phyloP scores from a whole-genome alignment of 2,888 invertebrate genomes.

The Hartigia nigra region DNA sequence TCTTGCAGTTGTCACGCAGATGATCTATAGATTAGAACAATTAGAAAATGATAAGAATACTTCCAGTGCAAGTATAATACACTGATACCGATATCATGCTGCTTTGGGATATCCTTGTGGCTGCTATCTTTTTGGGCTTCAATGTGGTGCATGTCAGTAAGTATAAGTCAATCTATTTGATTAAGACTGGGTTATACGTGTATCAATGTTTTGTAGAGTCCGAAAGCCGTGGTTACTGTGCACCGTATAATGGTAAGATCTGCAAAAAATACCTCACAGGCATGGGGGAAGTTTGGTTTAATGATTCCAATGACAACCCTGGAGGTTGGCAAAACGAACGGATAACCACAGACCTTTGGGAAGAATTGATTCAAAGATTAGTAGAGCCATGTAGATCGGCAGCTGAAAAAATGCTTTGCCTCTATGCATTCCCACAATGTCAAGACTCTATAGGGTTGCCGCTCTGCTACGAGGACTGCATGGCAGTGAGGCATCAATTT shows the following conservation, averaged over 20 bases:
- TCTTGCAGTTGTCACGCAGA: background rate
- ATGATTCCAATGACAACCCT: constrained; percentile 73
- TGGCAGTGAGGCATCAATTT: constrained; percentile 89
- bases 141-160: constrained; percentile 36
- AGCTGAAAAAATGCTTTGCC: constrained; percentile 88
- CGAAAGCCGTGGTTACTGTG: constrained; percentile 77
- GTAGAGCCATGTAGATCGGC: constrained; percentile 86
- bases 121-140: constrained; percentile 37
- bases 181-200: background rate
- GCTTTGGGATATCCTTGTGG: constrained; percentile 36
- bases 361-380: constrained; percentile 83
- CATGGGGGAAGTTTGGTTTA: constrained; percentile 79
- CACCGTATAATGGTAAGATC: constrained; percentile 86
- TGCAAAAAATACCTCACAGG: constrained; percentile 78
- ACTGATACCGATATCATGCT: constrained; percentile 32
- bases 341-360: constrained; percentile 85
- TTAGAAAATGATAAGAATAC: background rate
- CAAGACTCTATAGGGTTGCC: constrained; percentile 79
- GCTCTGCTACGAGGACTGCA: constrained; percentile 92
- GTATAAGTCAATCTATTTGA: constrained; percentile 18
- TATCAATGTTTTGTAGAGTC: constrained; percentile 25
- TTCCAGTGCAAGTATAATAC: background rate
- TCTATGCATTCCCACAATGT: constrained; percentile 93
- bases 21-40: background rate
- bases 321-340: constrained; percentile 86